These are phyloP conservation scores for Allacma fusca DNA, from an alignment of 2,888 invertebrate species.

Conservation along the genomic window DNA sequence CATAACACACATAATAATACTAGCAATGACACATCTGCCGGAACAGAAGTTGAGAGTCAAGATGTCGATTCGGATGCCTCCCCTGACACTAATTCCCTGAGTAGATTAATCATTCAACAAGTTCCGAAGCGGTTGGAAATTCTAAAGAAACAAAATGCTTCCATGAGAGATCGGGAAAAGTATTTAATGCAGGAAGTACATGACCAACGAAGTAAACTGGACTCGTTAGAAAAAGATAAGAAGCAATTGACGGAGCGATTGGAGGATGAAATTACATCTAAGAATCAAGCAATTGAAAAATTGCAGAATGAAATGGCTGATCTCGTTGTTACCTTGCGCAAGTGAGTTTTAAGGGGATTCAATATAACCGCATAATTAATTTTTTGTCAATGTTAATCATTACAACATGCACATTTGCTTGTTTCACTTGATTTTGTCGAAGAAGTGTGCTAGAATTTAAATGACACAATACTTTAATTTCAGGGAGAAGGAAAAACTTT, in stretches of 20 bases:
- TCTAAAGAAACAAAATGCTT: conserved; percentile 61
- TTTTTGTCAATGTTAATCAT: too few relatives aligned
- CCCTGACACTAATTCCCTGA: conserved; percentile 50
- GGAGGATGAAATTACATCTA: conserved; percentile 23
- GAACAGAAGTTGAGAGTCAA: not conserved
- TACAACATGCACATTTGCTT: too few relatives aligned
- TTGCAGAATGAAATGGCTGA: conserved; percentile 25
- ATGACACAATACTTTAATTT: not conserved
- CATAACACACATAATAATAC: not conserved
- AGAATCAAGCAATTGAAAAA: conserved; percentile 19
- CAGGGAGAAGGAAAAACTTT: conserved; percentile 53
- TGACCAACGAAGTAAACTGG: conserved; percentile 21
- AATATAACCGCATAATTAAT: too few relatives aligned
- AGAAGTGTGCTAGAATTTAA: too few relatives aligned
- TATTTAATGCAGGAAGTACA: conserved; percentile 52
- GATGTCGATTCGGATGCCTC: conserved; percentile 6
- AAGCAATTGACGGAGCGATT: conserved; percentile 42
- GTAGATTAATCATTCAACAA: conserved; percentile 61
- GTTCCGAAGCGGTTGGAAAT: conserved; percentile 61
- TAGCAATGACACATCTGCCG: not conserved
- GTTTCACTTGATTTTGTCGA: too few relatives aligned
- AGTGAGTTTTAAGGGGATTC: too few relatives aligned
- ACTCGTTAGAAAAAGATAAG: conserved; percentile 46
- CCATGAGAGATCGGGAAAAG: conserved; percentile 58
- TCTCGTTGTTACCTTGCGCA: conserved; percentile 31